Evolutionary conservation across 37 sponge, comb jelly and placozoan species (phyloP), one percentile per base, ranked within the genome.

Genomic region (Aphrocallistes beatrix): DNA sequence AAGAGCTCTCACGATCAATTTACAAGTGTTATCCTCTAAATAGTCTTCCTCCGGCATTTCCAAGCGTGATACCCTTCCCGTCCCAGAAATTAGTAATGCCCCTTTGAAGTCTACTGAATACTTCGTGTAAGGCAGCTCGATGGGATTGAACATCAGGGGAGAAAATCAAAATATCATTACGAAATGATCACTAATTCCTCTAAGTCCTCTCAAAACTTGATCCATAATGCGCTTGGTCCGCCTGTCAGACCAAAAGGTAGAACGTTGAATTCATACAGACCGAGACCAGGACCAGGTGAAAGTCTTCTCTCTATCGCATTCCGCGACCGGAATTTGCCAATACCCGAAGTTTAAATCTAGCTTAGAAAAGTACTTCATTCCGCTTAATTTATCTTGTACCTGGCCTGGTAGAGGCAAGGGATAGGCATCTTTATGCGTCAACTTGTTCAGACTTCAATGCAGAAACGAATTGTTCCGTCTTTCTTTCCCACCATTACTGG

Each of bases 231-330:
- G n/a, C n/a, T n/a, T n/a, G n/a, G n/a, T n/a, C n/a, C n/a, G n/a
- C n/a, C n/a, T n/a, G n/a, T n/a, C n/a, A n/a, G n/a, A n/a, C 45
- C 45, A 13, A 42, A 42, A 6, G 45, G 45, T 42, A 42, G 45
- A 42, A 42, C 45, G 45, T 42, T 42, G 13, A 42, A 42, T 42
- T 42, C 45, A 42, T 42, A 42, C 45, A 42, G 13, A 6, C 45
- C 45, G n/a, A n/a, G n/a, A n/a, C n/a, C n/a, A n/a, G 85, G 85
- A 16, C 85, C 85, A 0, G 81, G 86, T 23, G 37, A 85, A 34
- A 85, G 69, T 85, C 50, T 85, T 85, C 38, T 38, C 9, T 32
- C 50, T 48, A 21, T 85, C 36, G 1, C 50, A 1, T 50, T 48
- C 37, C 28, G 1, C 19, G 13, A 42, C 45, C 13, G 45, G 45